Percentiles rank a stretch among this genome's conserved stretches.
These are phyloP conservation scores for Athalia cordata DNA, from an alignment of 2,888 invertebrate genomes.

Conservation along the genomic window DNA sequence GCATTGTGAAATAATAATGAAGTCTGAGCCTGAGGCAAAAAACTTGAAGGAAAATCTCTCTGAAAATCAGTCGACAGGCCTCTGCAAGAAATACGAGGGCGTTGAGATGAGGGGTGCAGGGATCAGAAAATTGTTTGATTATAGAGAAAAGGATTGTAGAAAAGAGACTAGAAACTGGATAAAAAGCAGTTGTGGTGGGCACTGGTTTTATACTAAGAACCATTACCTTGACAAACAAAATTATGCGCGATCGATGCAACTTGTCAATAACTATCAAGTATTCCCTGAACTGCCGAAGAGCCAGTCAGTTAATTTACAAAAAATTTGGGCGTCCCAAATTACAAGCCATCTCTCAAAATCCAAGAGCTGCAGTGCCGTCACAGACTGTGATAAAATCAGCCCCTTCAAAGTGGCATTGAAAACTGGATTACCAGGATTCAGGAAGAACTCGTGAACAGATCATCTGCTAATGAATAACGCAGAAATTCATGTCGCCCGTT, in stretches of 20 bases:
- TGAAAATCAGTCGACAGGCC: constrained; percentile 50
- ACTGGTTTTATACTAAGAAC: constrained; percentile 51
- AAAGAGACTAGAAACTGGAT: constrained; percentile 49
- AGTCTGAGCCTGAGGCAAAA: constrained; percentile 43
- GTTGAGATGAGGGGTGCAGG: background rate
- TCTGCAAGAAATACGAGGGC: constrained; percentile 48
- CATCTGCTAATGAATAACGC: constrained; percentile 48
- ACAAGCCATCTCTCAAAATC: constrained; percentile 53
- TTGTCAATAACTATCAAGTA: constrained; percentile 50
- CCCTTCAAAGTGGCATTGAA: constrained; percentile 51
- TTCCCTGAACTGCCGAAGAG: constrained; percentile 56
- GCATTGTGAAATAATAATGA: constrained; percentile 34
- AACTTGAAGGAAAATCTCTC: constrained; percentile 44
- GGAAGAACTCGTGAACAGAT: constrained; percentile 56
- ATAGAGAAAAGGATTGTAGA: constrained; percentile 52
- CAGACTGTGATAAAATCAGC: constrained; percentile 52
- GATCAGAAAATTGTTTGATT: constrained; percentile 51
- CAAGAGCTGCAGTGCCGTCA: constrained; percentile 56
- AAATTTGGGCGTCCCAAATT: constrained; percentile 51
- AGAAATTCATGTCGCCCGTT: constrained; percentile 55
- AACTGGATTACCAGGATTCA: constrained; percentile 50
- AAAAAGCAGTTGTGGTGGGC: constrained; percentile 50
- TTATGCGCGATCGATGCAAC: constrained; percentile 43
- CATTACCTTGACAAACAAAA: constrained; percentile 49
- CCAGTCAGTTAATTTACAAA: constrained; percentile 49